Percentiles rank a stretch among this genome's conserved stretches.
phyloP scores from a whole-genome alignment of 1,140 invertebrate species.

The Pomacea maculata region DNA sequence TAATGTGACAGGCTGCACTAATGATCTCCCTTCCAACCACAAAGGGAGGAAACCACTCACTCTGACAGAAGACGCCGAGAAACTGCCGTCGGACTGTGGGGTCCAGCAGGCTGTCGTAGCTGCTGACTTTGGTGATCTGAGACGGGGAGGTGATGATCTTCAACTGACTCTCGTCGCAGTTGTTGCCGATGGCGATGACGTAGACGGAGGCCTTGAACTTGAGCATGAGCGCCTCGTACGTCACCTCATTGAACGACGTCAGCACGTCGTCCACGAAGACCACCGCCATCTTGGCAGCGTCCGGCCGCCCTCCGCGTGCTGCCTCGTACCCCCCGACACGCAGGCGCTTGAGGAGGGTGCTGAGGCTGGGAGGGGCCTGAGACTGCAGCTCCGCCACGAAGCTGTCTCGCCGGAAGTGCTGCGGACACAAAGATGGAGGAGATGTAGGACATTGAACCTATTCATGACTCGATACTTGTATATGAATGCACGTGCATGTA shows the following conservation, averaged over 20 bases:
- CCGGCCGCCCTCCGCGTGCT: conserved; percentile 26
- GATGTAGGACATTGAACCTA: no score
- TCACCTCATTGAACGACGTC: conserved; percentile 4
- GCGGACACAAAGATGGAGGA: not conserved
- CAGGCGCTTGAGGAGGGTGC: conserved; percentile 33
- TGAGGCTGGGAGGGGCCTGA: conserved; percentile 23
- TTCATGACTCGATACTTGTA: no score
- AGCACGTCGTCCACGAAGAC: conserved; percentile 30
- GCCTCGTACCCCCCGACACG: conserved; percentile 24
- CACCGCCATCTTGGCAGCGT: conserved; percentile 28
- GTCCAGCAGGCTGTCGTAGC: not conserved
- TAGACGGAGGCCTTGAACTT: conserved; percentile 5
- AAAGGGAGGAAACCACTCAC: not conserved
- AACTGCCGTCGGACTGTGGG: not conserved
- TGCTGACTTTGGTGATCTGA: not conserved
- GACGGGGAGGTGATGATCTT: conserved; percentile 1
- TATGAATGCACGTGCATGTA: no score
- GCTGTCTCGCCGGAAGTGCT: not conserved
- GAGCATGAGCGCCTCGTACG: conserved; percentile 10
- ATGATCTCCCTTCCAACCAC: no score
- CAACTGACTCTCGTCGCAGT: not conserved
- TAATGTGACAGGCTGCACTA: no score
- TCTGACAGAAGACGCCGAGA: not conserved
- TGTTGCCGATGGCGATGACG: conserved; percentile 16
- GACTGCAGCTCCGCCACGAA: conserved; percentile 18